Base-by-base conservation (phyloP, 2,797 vertebrate genomes). In the Anabas testudineus region DNA sequence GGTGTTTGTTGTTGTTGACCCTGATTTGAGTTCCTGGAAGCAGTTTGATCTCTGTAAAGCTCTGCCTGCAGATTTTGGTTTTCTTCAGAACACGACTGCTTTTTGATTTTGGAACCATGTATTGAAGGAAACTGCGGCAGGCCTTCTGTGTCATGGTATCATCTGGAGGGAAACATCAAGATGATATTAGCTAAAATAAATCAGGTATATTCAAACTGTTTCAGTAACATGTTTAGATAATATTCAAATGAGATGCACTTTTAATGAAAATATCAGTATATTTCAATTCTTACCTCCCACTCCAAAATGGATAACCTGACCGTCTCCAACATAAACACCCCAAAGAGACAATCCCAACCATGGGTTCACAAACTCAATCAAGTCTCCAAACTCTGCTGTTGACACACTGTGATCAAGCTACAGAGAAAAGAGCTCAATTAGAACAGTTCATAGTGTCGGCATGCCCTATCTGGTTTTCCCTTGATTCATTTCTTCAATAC, bases 1-100 rank as follows among this genome's bases (percentile, higher is more conserved):
- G 34, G 75, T 87, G 80, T 58, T 78, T 74, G 47, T 42, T 69
- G 70, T 86, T 87, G 67, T 68, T 88, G 52, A 88, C 84, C 54
- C 71, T 70, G 65, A 88, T 64, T 15, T 26, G 51, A 41, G 73
- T 86, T 70, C 70, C 80, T n/a, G 26, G 18, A 32, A 71, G 70
- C 28, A 82, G 56, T 75, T 48, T 80, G 68, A 87, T 71, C 13
- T 86, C 63, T 0, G 32, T 24, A 19, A 86, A 58, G 24, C 0
- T 34, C 72, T 61, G 64, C 1, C 1, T 51, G 66, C 62, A 42
- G 69, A 86, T 60, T 41, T 36, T 63, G 42, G 78, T 82, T 30
- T 43, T 72, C 69, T 65, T 87, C 51, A 84, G 56, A 30, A 73
- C 46, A 6, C 10, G 19, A 5, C 56, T 59, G 0, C 70, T 19